Base-by-base conservation (phyloP, 2,888 invertebrate genomes). In the Sabatieria punctata region DNA sequence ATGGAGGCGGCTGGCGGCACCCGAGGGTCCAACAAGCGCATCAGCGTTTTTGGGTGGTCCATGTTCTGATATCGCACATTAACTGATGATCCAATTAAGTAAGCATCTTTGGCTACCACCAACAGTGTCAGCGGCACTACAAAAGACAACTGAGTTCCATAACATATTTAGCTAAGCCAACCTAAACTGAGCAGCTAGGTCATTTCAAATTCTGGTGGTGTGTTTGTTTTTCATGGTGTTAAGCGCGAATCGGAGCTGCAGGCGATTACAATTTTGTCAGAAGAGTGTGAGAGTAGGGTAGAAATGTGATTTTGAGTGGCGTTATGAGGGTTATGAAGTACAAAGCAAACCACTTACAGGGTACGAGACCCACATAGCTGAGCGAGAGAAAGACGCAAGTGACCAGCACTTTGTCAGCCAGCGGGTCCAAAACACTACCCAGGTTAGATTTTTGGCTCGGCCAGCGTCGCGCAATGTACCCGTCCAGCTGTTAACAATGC, bases 331-430 rank as follows among this genome's bases (percentile, higher is more conserved):
- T n/a, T n/a, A n/a, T n/a, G n/a, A n/a, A n/a, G n/a, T n/a, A n/a
- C n/a, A n/a, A n/a, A n/a, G n/a, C n/a, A n/a, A n/a, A n/a, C n/a
- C n/a, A n/a, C n/a, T n/a, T n/a, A n/a, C n/a, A n/a, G n/a, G 95
- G 93, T 63, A 95, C 81, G 45, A 91, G 70, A 52, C 78, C 77
- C 49, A 81, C 80, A 68, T 80, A 82, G 19, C 89, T 84, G 51
- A 95, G 72, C 0, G 86, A 77, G 43, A 91, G 70, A 60, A 88
- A 88, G 46, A 95, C 70, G 1, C 84, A 82, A 13, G 82, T 85
- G 54, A 95, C 79, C 2, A 97, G 73, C 33, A 93, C 73, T 72
- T 97, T 97, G 67, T 97, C 95, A 2, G 95, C 95, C 73, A 91
- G 77, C 0, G 95, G 95, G 69, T 97, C 95, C 18, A 97, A 68